These are phyloP conservation scores for Mycteria americana DNA, from an alignment of 2,797 vertebrate species.

Conservation along the genomic window DNA sequence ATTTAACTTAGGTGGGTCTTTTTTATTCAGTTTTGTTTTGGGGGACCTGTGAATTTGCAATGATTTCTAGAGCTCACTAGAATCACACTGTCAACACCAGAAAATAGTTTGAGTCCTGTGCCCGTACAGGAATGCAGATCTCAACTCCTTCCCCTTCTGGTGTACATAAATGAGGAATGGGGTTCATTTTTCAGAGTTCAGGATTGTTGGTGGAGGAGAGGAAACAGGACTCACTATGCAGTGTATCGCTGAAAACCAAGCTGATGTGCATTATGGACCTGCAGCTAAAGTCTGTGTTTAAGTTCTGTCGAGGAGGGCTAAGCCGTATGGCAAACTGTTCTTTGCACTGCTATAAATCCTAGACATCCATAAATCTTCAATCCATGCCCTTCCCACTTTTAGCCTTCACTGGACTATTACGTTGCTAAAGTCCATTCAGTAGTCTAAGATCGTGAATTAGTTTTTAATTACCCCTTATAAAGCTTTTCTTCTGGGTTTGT, in stretches of 20 bases:
- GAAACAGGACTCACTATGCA: neutral
- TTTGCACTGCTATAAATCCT: neutral
- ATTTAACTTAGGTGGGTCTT: neutral
- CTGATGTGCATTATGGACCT: fast-evolving
- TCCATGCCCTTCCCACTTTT: neutral
- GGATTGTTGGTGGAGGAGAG: neutral
- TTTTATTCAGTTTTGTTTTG: neutral
- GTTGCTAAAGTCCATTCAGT: neutral
- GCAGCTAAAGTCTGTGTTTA: neutral
- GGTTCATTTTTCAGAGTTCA: neutral
- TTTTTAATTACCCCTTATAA: neutral
- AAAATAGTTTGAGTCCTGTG: neutral
- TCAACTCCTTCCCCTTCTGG: neutral
- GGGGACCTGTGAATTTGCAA: neutral
- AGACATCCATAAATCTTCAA: neutral
- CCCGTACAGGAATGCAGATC: neutral
- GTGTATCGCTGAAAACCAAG: fast-evolving
- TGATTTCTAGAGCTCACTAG: neutral
- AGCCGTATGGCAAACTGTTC: neutral
- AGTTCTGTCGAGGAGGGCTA: neutral
- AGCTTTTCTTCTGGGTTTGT: neutral
- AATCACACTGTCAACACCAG: neutral
- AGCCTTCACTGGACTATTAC: neutral
- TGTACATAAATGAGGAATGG: neutral
- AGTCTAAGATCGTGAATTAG: neutral